Evolutionary conservation across 1,140 invertebrate genomes (phyloP), one percentile per base, ranked within the genome.

Genomic region (Cepaea nemoralis): DNA sequence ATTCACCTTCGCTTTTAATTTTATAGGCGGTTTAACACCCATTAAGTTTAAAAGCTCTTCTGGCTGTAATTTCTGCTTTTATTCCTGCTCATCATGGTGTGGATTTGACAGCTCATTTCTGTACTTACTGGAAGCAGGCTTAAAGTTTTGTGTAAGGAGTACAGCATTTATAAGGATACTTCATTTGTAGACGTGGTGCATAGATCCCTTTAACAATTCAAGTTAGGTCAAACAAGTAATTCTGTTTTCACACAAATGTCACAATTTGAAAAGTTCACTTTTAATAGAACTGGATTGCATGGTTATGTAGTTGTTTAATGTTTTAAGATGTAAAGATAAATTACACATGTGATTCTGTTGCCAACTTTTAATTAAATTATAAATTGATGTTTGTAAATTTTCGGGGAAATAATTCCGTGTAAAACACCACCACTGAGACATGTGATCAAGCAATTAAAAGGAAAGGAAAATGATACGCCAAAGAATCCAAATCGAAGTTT

Each of bases 1-100:
- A 1, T 74, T 74, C 71, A 74, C 40, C 71, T 48, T 74, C 35
- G 71, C 71, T 74, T 74, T 74, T 74, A 74, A 74, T 74, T 74
- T 63, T 74, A 45, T 50, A 45, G 71, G 71, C 71, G n/a, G n/a
- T 45, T 74, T 48, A 39, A 40, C 22, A 48, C 71, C 71, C 71
- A 48, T 45, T 48, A 45, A 74, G 33, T 74, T 74, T 74, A 74
- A 74, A 74, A 74, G 71, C 71, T 42, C 16, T 55, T 48, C 27
- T 39, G 27, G 27, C 71, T 6, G 71, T 40, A 6, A 74, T 74
- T 74, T 74, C 71, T 42, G 71, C 37, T 50, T 45, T 74, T 27
- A 74, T 74, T 74, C n/a, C 71, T 74, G 42, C n/a, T 50, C 71
- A 27, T 74, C 71, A 3, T 31, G 27, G 1, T 24, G 71, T 74